Percentiles rank a stretch among this genome's conserved stretches.
phyloP scores from a whole-genome alignment of 2,113 vertebrate species.

The Excalfactoria chinensis region DNA sequence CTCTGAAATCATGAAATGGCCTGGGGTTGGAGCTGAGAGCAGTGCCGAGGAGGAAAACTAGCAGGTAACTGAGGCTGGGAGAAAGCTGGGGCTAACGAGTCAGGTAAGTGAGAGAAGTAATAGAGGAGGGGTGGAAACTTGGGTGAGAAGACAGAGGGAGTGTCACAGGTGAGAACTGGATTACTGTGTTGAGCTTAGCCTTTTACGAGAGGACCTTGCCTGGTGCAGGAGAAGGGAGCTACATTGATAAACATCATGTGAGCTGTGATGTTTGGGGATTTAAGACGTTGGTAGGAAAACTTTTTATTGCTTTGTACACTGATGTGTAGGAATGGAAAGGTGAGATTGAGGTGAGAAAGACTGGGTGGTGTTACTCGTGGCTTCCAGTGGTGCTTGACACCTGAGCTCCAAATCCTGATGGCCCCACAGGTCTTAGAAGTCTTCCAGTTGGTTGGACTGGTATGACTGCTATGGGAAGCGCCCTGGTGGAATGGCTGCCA shows the following conservation, averaged over 20 bases:
- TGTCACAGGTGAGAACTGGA: background rate
- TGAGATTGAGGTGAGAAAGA: rapidly evolving
- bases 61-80: background rate
- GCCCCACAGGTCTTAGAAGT: background rate
- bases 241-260: background rate
- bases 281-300: background rate
- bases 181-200: background rate
- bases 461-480: background rate
- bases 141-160: background rate
- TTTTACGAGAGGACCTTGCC: background rate
- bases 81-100: background rate
- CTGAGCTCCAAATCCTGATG: background rate
- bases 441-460: background rate
- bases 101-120: background rate
- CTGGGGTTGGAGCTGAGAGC: background rate
- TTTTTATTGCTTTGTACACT: background rate
- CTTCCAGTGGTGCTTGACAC: background rate
- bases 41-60: background rate
- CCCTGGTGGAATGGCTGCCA: background rate
- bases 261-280: background rate
- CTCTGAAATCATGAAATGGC: background rate
- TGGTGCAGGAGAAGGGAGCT: background rate
- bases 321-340: background rate
- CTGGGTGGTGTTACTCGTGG: background rate
- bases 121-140: background rate